These are phyloP conservation scores for Drosophila fungiperda DNA, from an alignment of 2,888 invertebrate species.

Conservation along the genomic window DNA sequence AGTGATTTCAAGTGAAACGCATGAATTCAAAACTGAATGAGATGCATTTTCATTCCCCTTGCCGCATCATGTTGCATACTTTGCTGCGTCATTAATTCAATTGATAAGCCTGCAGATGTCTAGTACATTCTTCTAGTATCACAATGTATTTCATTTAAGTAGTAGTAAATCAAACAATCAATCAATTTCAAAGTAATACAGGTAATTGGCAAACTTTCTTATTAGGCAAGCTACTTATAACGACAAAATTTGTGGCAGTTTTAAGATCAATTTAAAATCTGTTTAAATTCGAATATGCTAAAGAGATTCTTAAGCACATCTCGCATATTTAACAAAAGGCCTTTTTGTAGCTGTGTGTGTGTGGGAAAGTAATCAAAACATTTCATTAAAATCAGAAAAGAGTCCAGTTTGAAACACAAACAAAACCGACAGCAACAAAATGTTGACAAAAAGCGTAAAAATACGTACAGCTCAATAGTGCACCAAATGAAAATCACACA, in stretches of 20 bases:
- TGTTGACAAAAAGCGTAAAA: constrained; percentile 74
- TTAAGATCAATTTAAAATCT: constrained; percentile 8
- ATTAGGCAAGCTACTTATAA: constrained; percentile 6
- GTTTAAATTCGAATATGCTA: constrained; percentile 3
- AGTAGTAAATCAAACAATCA: constrained; percentile 13
- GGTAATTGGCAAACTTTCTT: constrained; percentile 13
- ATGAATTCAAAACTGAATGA: constrained; percentile 37
- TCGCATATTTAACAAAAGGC: constrained; percentile 8
- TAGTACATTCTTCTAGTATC: constrained; percentile 20
- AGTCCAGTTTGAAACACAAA: constrained; percentile 43
- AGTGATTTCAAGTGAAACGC: constrained; percentile 67
- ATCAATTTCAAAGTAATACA: constrained; percentile 14
- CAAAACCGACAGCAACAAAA: constrained; percentile 65
- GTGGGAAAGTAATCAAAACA: constrained; percentile 63
- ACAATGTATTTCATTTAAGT: constrained; percentile 3
- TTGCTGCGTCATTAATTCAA: constrained; percentile 73
- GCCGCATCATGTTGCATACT: constrained; percentile 48
- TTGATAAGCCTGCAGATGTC: constrained; percentile 47
- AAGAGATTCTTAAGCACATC: constrained; percentile 18
- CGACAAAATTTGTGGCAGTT: neutral
- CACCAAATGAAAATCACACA: constrained; percentile 58
- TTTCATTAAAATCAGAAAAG: constrained; percentile 65
- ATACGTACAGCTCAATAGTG: constrained; percentile 62
- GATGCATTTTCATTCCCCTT: constrained; percentile 39
- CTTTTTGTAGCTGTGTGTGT: neutral